phyloP scores from a whole-genome alignment of 2,888 invertebrate genomes.

The Diogma glabrata region DNA sequence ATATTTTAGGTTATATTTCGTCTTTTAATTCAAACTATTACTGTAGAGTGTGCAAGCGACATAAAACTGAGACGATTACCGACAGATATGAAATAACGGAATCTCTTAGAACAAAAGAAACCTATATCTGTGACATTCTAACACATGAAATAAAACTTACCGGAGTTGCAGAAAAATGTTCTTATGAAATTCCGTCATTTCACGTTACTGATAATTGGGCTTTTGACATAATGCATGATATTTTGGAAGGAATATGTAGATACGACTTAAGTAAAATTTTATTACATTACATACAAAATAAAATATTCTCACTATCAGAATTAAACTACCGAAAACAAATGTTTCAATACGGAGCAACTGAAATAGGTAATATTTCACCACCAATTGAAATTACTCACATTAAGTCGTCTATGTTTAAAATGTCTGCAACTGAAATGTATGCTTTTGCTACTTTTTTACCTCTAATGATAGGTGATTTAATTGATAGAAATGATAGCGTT shows the following conservation, averaged over 20 bases:
- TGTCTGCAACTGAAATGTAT: no score
- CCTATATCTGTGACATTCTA: neutral
- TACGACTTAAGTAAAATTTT: no score
- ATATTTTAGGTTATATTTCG: neutral
- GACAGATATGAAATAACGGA: neutral
- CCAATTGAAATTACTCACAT: no score
- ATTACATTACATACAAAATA: neutral
- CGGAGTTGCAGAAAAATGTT: no score
- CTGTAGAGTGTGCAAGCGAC: neutral
- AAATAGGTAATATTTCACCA: constrained; percentile 2
- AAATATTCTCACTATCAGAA: neutral
- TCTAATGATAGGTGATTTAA: no score
- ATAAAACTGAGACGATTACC: neutral
- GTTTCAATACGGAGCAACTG: neutral
- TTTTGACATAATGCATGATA: constrained; percentile 5
- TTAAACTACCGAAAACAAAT: neutral
- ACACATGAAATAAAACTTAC: neutral
- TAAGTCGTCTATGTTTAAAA: no score
- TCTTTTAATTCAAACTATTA: constrained; percentile 1
- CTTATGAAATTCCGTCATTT: constrained; percentile 5
- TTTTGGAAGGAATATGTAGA: constrained; percentile 3
- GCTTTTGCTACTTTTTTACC: no score
- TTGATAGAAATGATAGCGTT: no score
- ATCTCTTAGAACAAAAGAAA: neutral
- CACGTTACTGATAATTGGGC: neutral